Evolutionary conservation across 2,888 invertebrate species (phyloP).

Genomic region (Labia minor): DNA sequence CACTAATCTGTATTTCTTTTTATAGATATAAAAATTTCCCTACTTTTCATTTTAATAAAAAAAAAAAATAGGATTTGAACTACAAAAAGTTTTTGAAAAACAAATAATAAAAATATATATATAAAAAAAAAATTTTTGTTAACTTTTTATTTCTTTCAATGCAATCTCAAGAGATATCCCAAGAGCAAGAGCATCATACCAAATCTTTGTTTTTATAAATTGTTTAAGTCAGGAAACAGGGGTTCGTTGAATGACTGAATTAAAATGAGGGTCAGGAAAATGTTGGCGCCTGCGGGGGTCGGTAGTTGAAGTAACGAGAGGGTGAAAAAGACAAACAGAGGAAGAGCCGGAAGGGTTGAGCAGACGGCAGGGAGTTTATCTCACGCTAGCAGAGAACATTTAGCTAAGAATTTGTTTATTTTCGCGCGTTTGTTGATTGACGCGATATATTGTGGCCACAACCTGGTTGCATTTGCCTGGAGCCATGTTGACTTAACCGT

Average conservation of each 20-base stretch:
- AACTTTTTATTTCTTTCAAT: not conserved
- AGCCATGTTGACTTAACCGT: not conserved
- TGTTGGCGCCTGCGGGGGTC: too few relatives aligned
- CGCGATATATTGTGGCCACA: not conserved
- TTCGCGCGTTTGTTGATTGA: slow-evolving; percentile 2
- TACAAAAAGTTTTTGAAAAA: too few relatives aligned
- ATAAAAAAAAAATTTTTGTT: too few relatives aligned
- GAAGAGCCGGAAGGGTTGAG: not conserved
- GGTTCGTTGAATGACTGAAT: not conserved
- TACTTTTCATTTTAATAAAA: too few relatives aligned
- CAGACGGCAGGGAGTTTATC: not conserved
- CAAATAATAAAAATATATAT: too few relatives aligned
- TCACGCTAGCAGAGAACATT: not conserved
- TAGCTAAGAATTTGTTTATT: not conserved
- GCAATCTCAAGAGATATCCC: not conserved
- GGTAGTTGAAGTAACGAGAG: not conserved
- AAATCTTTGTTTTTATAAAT: not conserved
- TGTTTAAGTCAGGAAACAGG: not conserved
- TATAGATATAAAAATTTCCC: too few relatives aligned
- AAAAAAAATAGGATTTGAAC: too few relatives aligned
- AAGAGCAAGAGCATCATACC: not conserved
- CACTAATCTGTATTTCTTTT: too few relatives aligned
- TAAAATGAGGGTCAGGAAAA: slow-evolving; percentile 4
- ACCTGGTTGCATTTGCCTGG: too few relatives aligned
- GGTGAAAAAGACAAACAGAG: not conserved